These are phyloP conservation scores for Germaria angustata DNA, from an alignment of 2,888 invertebrate species.

Conservation along the genomic window DNA sequence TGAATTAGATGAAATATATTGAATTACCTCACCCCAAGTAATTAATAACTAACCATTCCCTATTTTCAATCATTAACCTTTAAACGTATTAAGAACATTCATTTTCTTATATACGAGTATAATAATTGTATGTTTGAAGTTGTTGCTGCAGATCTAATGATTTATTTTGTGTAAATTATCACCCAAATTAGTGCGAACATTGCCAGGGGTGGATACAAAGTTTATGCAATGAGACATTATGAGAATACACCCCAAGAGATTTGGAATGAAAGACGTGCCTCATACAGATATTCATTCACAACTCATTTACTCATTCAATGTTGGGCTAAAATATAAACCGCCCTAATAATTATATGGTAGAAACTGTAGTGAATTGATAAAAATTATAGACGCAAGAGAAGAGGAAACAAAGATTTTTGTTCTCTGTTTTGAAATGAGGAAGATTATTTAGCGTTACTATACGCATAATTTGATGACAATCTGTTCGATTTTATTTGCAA, in stretches of 20 bases:
- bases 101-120: neutral
- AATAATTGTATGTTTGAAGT: constrained; percentile 48
- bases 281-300: neutral
- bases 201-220: constrained; percentile 19
- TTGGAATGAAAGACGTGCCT: constrained; percentile 29
- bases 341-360: constrained; percentile 64
- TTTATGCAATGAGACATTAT: constrained; percentile 52
- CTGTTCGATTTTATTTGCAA: constrained; percentile 63
- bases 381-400: constrained; percentile 38
- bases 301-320: constrained; percentile 32
- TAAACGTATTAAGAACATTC: constrained; percentile 37
- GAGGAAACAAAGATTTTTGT: neutral
- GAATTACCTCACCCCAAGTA: neutral
- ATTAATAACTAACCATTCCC: neutral
- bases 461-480: constrained; percentile 68
- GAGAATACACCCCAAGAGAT: constrained; percentile 58
- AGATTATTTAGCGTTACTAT: constrained; percentile 64
- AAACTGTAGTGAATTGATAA: constrained; percentile 47
- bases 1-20: neutral
- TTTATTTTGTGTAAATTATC: constrained; percentile 72
- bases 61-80: constrained; percentile 54
- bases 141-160: constrained; percentile 68
- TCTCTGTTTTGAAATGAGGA: constrained; percentile 18
- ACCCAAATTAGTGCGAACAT: constrained; percentile 58
- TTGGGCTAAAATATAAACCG: constrained; percentile 53